phyloP scores from a whole-genome alignment of 2,797 vertebrate genomes.

The Centropyge bicolor region DNA sequence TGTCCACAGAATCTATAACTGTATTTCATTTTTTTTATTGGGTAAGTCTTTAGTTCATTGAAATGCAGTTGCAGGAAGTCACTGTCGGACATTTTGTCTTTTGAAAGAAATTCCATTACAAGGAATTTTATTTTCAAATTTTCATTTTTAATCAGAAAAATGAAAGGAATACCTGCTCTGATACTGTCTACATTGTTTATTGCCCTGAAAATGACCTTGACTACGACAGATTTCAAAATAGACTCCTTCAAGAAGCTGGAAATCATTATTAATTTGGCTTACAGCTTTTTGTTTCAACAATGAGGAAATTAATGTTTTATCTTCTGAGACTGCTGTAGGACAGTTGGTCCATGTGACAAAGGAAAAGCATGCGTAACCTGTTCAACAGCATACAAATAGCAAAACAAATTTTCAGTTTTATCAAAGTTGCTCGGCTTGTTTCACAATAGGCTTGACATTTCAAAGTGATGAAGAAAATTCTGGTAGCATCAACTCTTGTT shows the following conservation, averaged over 20 bases:
- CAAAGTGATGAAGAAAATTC: constrained; percentile 7
- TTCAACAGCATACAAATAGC: constrained; percentile 58
- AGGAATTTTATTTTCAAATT: constrained; percentile 35
- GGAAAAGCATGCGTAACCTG: constrained; percentile 57
- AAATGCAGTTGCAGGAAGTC: constrained; percentile 43
- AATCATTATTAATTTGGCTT: constrained; percentile 40
- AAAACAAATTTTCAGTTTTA: constrained; percentile 35
- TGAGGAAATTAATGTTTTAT: constrained; percentile 33
- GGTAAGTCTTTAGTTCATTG: constrained; percentile 2
- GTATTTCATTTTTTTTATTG: constrained; percentile 13
- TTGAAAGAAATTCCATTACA: constrained; percentile 52
- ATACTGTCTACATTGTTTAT: constrained; percentile 50
- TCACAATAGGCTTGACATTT: constrained; percentile 37
- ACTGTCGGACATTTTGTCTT: constrained; percentile 49
- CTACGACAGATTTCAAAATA: constrained; percentile 54
- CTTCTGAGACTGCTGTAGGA: constrained; percentile 10
- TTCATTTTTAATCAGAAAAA: constrained; percentile 35
- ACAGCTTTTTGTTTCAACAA: constrained; percentile 30
- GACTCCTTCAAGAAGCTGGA: constrained; percentile 33
- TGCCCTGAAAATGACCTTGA: constrained; percentile 52
- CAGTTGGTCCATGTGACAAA: constrained; percentile 43
- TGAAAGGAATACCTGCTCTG: constrained; percentile 43
- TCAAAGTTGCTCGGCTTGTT: constrained; percentile 42
- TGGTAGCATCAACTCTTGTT: constrained; percentile 13
- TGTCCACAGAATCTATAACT: constrained; percentile 48